A percentile compares a stretch with the other conserved stretches of the same genome.
These are phyloP conservation scores for Venturia canescens DNA, from an alignment of 1,140 invertebrate genomes.

Conservation along the genomic window DNA sequence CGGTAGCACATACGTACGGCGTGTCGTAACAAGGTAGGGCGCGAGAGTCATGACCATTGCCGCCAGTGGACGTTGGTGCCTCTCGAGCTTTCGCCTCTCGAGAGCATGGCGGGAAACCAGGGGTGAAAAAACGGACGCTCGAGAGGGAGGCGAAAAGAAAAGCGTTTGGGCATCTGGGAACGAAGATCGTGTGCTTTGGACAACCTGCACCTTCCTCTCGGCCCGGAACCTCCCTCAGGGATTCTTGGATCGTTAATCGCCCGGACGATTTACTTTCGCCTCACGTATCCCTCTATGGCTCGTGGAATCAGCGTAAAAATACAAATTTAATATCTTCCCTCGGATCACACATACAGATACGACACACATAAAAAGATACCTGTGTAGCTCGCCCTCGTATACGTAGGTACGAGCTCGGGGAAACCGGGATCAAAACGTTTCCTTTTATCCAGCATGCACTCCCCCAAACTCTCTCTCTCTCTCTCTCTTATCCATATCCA, in stretches of 20 bases:
- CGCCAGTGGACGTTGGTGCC: conserved; percentile 38
- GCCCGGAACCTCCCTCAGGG: conserved; percentile 63
- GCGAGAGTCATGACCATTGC: conserved; percentile 47
- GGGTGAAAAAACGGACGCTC: background rate
- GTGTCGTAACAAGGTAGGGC: conserved; percentile 35
- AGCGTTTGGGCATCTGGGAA: conserved; percentile 52
- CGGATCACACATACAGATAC: conserved; percentile 40
- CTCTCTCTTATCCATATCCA: background rate
- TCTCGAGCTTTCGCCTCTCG: conserved; percentile 26
- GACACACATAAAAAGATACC: background rate
- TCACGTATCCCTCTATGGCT: conserved; percentile 74
- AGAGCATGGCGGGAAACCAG: background rate
- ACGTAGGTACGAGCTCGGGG: background rate
- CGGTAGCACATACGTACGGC: background rate
- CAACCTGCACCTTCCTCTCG: background rate
- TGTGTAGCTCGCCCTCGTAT: no score
- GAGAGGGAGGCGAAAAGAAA: conserved; percentile 50
- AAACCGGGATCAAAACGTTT: background rate
- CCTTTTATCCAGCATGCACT: conserved; percentile 1
- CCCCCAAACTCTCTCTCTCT: background rate
- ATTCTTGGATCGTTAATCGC: conserved; percentile 76
- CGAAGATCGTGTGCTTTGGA: conserved; percentile 6
- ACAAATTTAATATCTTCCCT: conserved; percentile 76
- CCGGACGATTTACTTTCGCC: conserved; percentile 74
- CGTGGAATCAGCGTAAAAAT: conserved; percentile 79